These are phyloP conservation scores for Silurus aristotelis DNA, from an alignment of 2,797 vertebrate genomes.

Conservation along the genomic window DNA sequence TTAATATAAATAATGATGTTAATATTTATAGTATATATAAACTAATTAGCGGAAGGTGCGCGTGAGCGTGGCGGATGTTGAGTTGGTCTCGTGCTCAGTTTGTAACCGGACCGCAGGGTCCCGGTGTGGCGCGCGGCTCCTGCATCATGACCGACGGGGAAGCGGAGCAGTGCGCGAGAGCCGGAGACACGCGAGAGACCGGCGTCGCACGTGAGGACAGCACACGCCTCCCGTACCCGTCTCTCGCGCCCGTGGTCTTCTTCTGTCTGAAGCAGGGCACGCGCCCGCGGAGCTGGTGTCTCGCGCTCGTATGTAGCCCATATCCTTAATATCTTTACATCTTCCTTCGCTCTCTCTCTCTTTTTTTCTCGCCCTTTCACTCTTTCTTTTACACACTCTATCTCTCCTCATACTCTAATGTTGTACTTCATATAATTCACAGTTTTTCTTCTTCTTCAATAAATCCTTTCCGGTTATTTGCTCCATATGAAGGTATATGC, in stretches of 20 bases:
- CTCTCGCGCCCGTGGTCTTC: slow-evolving; percentile 89
- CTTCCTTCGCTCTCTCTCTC: not conserved
- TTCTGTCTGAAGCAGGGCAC: slow-evolving; percentile 92
- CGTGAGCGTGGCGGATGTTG: not conserved
- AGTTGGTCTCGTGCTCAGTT: slow-evolving; percentile 25
- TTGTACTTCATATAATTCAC: not conserved
- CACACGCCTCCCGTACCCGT: slow-evolving; percentile 86
- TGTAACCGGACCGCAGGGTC: slow-evolving; percentile 51
- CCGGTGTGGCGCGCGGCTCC: slow-evolving; percentile 35
- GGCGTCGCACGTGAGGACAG: slow-evolving; percentile 67
- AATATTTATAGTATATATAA: too few relatives aligned
- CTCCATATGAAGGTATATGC: too few relatives aligned
- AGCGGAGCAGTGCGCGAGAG: slow-evolving; percentile 23
- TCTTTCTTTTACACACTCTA: not conserved
- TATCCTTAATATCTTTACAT: slow-evolving; percentile 81
- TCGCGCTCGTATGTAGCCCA: slow-evolving; percentile 92
- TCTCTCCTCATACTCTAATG: too few relatives aligned
- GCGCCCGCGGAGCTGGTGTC: slow-evolving; percentile 94
- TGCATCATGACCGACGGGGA: slow-evolving; percentile 52
- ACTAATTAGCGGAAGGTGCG: too few relatives aligned
- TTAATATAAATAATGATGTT: not conserved
- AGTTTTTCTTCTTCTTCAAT: not conserved
- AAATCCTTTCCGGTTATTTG: not conserved
- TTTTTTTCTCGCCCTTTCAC: not conserved
- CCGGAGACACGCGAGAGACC: slow-evolving; percentile 39